Evolutionary conservation across 1,140 invertebrate species (phyloP).

Genomic region (Drosophila teissieri): DNA sequence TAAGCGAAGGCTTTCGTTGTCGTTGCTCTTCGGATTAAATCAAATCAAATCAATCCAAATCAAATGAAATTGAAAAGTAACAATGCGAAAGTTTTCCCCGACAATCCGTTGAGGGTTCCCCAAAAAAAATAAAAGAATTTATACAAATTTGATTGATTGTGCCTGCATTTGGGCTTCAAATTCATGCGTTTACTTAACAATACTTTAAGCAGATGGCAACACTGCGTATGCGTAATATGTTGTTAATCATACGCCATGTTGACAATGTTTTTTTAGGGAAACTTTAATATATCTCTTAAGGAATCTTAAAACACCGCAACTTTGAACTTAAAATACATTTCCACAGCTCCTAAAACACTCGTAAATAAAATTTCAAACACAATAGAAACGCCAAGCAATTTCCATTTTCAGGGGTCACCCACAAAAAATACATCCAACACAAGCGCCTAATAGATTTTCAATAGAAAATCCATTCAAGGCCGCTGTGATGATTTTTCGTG

Average conservation of each 20-base stretch:
- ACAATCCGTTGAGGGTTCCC: background rate
- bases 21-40: slow-evolving; percentile 11
- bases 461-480: slow-evolving; percentile 21
- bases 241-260: slow-evolving; percentile 4
- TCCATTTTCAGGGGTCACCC: background rate
- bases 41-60: slow-evolving; percentile 26
- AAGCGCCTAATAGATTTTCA: slow-evolving; percentile 9
- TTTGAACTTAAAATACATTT: background rate
- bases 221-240: background rate
- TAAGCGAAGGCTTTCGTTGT: slow-evolving; percentile 19
- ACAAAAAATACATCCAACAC: background rate
- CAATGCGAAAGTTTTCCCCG: slow-evolving; percentile 1
- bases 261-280: background rate
- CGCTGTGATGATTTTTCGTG: slow-evolving; percentile 7
- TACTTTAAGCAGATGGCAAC: background rate
- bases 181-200: background rate
- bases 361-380: background rate
- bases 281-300: no score
- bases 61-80: slow-evolving; percentile 31
- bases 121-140: background rate
- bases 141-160: slow-evolving; percentile 1
- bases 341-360: background rate
- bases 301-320: no score
- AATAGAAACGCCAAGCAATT: background rate
- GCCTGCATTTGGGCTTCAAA: background rate